Conservation (phyloP, 2,113 vertebrate species). For the Oostethus manadensis region DNA sequence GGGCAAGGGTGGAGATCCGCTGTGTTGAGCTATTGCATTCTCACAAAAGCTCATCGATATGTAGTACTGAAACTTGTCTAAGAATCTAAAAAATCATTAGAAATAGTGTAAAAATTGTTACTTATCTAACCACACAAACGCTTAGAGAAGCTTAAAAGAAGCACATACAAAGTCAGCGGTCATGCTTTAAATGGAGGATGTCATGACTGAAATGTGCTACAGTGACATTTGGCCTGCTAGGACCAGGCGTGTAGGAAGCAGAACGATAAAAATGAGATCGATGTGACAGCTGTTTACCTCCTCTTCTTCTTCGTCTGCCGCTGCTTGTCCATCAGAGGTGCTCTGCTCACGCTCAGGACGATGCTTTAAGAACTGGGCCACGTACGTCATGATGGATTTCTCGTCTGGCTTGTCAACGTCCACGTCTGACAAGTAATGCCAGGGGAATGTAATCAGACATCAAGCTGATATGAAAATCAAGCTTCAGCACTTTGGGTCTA, state of each 20-base stretch:
- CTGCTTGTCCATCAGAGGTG: slow-evolving; percentile 65
- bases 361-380: slow-evolving; percentile 93
- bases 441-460: slow-evolving; percentile 5
- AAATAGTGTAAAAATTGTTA: not conserved
- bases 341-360: slow-evolving; percentile 76
- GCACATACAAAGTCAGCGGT: not conserved
- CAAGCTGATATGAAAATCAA: slow-evolving; percentile 22
- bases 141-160: slow-evolving; percentile 2
- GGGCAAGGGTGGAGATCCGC: too few relatives aligned
- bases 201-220: slow-evolving; percentile 9
- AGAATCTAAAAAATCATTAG: slow-evolving; percentile 1
- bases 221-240: slow-evolving; percentile 61
- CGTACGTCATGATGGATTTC: slow-evolving; percentile 97
- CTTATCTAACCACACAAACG: not conserved
- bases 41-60: too few relatives aligned
- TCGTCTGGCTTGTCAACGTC: slow-evolving; percentile 99
- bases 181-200: not conserved
- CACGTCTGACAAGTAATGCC: slow-evolving; percentile 75
- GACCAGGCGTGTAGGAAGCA: slow-evolving; percentile 49
- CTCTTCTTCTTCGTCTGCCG: slow-evolving; percentile 71
- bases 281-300: slow-evolving; percentile 66
- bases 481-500: slow-evolving; percentile 18
- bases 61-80: not conserved
- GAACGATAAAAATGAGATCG: slow-evolving; percentile 15
- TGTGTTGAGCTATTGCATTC: too few relatives aligned